Evolutionary conservation across 37 sponge, comb jelly and placozoan species (phyloP).

Genomic region (Halisarca cf. caerulea): DNA sequence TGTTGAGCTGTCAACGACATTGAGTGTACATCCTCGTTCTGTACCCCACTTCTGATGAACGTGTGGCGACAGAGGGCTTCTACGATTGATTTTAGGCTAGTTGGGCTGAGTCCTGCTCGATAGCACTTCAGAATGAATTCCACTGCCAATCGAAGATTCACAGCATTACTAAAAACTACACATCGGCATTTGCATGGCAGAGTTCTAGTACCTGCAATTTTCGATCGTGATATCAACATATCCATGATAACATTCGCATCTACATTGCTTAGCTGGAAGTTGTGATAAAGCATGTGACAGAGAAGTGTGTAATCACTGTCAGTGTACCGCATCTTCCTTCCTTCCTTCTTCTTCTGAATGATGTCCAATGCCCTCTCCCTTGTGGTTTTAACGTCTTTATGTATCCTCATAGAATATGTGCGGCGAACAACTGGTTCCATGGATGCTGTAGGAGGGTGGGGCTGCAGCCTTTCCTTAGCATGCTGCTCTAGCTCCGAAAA

Average conservation of each 20-base stretch:
- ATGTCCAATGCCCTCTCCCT: not conserved
- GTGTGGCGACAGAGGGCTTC: not conserved
- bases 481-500: not conserved
- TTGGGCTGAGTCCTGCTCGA: not conserved
- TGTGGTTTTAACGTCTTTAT: not conserved
- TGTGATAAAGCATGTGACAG: slow-evolving; percentile 3
- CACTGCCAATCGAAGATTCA: not conserved
- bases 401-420: slow-evolving; percentile 12
- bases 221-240: not conserved
- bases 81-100: not conserved
- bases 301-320: slow-evolving; percentile 18
- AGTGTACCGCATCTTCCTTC: not conserved
- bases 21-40: not conserved
- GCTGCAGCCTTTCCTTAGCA: not conserved
- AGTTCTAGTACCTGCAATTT: not conserved
- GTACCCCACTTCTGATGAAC: not conserved
- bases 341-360: slow-evolving; percentile 1
- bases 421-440: not conserved
- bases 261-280: not conserved
- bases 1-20: not conserved
- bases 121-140: slow-evolving; percentile 1
- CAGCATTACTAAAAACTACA: not conserved
- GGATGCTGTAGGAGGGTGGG: not conserved
- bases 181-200: slow-evolving; percentile 1
- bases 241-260: not conserved